Conservation (phyloP, 2,888 invertebrate genomes). For the Isotomurus palustris region DNA sequence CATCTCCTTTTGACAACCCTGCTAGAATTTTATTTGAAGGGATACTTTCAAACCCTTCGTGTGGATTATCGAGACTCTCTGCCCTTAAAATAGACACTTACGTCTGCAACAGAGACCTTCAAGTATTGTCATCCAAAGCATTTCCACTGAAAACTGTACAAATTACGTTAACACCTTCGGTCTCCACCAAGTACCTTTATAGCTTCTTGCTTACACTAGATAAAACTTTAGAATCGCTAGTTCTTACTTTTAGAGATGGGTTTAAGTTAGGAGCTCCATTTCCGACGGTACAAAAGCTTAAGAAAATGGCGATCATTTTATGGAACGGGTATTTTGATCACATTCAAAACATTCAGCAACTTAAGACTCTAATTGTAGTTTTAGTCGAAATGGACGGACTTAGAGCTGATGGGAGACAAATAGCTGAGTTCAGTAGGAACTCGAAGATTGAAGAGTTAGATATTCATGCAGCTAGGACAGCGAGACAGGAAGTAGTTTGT, state of each 20-base stretch:
- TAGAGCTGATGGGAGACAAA: constrained; percentile 17
- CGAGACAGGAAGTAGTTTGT: constrained; percentile 16
- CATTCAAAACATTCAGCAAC: constrained; percentile 14
- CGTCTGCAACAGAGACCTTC: constrained; percentile 25
- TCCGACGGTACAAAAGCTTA: constrained; percentile 17
- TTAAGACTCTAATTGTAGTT: constrained; percentile 24
- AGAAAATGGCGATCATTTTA: constrained; percentile 20
- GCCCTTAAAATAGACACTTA: constrained; percentile 33
- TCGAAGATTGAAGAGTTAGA: constrained; percentile 22
- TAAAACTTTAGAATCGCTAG: constrained; percentile 18
- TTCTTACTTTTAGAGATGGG: constrained; percentile 31
- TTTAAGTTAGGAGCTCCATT: constrained; percentile 20
- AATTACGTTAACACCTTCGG: constrained; percentile 30
- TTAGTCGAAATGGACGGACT: constrained; percentile 28
- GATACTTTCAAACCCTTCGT: constrained; percentile 23
- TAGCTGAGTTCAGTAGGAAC: constrained; percentile 8
- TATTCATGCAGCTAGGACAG: constrained; percentile 28
- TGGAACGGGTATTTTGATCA: constrained; percentile 33
- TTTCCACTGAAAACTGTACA: constrained; percentile 28
- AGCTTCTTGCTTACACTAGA: constrained; percentile 18
- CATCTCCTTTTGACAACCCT: constrained; percentile 32
- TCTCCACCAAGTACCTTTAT: constrained; percentile 24
- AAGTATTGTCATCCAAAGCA: constrained; percentile 16
- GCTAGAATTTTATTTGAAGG: constrained; percentile 29
- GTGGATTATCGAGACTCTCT: constrained; percentile 17